Percentiles rank a stretch among this genome's conserved stretches.
These are phyloP conservation scores for Trimorus sp. DNA, from an alignment of 2,888 invertebrate genomes.

Conservation along the genomic window DNA sequence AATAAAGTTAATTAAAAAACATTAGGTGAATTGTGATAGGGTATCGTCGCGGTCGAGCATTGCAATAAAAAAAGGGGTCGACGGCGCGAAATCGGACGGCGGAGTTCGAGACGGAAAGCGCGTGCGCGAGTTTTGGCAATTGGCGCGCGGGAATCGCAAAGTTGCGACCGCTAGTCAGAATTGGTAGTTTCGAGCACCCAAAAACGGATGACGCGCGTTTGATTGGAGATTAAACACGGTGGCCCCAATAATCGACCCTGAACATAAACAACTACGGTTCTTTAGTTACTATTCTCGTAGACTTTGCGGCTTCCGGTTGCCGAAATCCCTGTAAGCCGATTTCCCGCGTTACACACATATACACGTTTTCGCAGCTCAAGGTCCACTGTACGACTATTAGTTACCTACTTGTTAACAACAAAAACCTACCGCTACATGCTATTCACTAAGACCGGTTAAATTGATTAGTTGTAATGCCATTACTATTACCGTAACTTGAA, in stretches of 20 bases:
- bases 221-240: conserved; percentile 60
- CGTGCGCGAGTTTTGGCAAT: conserved; percentile 63
- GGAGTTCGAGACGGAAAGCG: conserved; percentile 7
- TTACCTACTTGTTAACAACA: conserved; percentile 64
- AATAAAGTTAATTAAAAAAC: no score
- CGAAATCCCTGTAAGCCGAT: background rate
- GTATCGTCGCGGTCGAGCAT: background rate
- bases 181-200: conserved; percentile 74
- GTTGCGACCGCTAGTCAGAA: conserved; percentile 81
- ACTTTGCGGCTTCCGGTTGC: conserved; percentile 55
- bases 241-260: conserved; percentile 71
- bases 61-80: no score
- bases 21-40: conserved; percentile 25
- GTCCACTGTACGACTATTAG: conserved; percentile 66
- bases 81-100: no score
- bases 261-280: conserved; percentile 78
- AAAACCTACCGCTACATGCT: conserved; percentile 69
- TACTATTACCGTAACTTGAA: conserved; percentile 63
- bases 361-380: conserved; percentile 66
- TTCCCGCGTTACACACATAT: conserved; percentile 65
- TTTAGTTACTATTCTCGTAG: conserved; percentile 80
- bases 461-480: conserved; percentile 67
- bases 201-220: conserved; percentile 70
- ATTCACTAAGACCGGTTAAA: conserved; percentile 69
- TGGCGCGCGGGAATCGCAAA: conserved; percentile 76